A percentile compares a stretch with the other conserved stretches of the same genome.
phyloP scores from a whole-genome alignment of 2,888 invertebrate species.

The Prosapia bicincta region DNA sequence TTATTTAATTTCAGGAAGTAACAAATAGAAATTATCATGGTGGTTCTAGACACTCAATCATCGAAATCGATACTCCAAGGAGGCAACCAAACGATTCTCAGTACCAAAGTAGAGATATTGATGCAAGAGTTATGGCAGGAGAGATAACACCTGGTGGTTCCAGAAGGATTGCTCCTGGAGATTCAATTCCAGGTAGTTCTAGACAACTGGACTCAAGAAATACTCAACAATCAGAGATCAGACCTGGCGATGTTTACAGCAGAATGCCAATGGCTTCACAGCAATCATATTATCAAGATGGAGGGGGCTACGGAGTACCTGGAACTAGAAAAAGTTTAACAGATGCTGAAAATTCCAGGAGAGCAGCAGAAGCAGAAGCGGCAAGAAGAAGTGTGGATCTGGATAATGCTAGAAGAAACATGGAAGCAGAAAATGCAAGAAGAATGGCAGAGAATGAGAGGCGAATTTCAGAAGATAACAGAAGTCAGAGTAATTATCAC shows the following conservation, averaged over 20 bases:
- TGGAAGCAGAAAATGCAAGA: background rate
- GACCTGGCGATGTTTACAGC: constrained; percentile 24
- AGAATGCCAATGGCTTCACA: constrained; percentile 3
- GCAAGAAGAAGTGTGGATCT: background rate
- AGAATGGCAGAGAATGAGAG: background rate
- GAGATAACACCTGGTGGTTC: background rate
- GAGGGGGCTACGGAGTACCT: constrained; percentile 27
- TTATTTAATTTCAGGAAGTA: constrained; percentile 13
- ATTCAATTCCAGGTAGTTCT: background rate
- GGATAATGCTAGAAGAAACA: background rate
- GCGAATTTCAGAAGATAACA: background rate
- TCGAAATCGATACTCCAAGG: constrained; percentile 28
- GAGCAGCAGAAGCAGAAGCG: constrained; percentile 13
- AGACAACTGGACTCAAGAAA: background rate
- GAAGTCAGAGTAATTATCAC: background rate
- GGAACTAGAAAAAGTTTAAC: constrained; percentile 23
- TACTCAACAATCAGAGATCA: background rate
- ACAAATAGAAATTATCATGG: constrained; percentile 10
- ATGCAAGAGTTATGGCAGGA: background rate
- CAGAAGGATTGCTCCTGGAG: background rate
- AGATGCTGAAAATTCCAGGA: constrained; percentile 23
- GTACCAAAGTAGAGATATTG: background rate
- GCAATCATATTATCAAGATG: constrained; percentile 19
- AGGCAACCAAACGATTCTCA: background rate
- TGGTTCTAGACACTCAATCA: constrained; percentile 15